Percentiles rank a stretch among this genome's conserved stretches.
Evolutionary conservation across 2,797 vertebrate species (phyloP).

Genomic region (Numenius phaeopus): DNA sequence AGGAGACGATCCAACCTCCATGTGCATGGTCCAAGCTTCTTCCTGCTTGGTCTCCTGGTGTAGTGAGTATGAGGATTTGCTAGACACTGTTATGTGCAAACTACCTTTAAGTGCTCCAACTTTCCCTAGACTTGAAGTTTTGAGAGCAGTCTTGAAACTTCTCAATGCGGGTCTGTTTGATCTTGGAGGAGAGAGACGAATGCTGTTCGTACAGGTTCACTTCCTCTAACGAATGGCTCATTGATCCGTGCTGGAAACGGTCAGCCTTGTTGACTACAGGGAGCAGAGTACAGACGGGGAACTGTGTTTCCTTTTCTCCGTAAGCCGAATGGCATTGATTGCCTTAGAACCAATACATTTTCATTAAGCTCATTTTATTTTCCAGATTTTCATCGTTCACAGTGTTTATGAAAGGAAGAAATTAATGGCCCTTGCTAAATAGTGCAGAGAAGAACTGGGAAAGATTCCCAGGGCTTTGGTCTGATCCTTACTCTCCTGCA

Average conservation of each 20-base stretch:
- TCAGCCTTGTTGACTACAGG: constrained; percentile 23
- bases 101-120: neutral
- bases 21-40: neutral
- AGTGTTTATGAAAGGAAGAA: constrained; percentile 61
- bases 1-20: neutral
- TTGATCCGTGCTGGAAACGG: constrained; percentile 49
- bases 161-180: neutral
- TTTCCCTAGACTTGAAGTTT: neutral
- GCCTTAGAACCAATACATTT: constrained; percentile 48
- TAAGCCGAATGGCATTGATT: constrained; percentile 35
- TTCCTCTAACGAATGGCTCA: constrained; percentile 32
- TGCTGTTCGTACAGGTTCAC: neutral
- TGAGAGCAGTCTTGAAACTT: neutral
- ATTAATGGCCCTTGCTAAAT: constrained; percentile 27
- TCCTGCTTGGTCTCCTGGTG: neutral
- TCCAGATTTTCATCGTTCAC: constrained; percentile 38
- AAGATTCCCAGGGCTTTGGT: neutral
- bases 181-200: constrained; percentile 25
- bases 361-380: constrained; percentile 59
- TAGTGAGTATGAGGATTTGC: neutral
- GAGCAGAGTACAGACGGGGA: constrained; percentile 1
- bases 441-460: constrained; percentile 6
- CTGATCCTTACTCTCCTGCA: neutral
- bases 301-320: neutral
- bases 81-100: neutral